Evolutionary conservation across 1,140 invertebrate species (phyloP).

Genomic region (Glomeris maerens): DNA sequence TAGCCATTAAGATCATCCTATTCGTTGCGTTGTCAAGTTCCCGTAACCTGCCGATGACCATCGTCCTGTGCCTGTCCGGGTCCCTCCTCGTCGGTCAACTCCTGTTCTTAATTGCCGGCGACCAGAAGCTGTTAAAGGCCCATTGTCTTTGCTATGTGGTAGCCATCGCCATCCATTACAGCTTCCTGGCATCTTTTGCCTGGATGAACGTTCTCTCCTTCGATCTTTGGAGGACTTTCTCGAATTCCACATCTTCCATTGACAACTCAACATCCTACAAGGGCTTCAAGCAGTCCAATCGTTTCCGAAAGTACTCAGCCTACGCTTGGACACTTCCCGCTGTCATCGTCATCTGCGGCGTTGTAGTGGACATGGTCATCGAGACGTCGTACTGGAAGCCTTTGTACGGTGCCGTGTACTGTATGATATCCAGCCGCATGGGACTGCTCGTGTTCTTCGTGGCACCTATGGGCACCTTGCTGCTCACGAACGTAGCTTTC

Average conservation of each 20-base stretch:
- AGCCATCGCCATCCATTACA: slow-evolving; percentile 76
- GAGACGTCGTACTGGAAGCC: slow-evolving; percentile 8
- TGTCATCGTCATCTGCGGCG: slow-evolving; percentile 20
- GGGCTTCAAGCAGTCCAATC: neutral
- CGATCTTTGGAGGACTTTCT: slow-evolving; percentile 79
- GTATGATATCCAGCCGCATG: slow-evolving; percentile 26
- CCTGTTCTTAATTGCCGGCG: slow-evolving; percentile 23
- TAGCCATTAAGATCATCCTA: slow-evolving; percentile 33
- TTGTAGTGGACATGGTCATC: slow-evolving; percentile 19
- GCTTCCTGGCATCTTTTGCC: slow-evolving; percentile 84
- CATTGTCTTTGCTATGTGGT: slow-evolving; percentile 37
- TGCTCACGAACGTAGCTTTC: slow-evolving; percentile 29
- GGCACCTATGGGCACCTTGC: slow-evolving; percentile 28
- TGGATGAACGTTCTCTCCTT: slow-evolving; percentile 94
- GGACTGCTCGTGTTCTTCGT: slow-evolving; percentile 31
- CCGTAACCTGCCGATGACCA: slow-evolving; percentile 38
- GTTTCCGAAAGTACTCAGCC: slow-evolving; percentile 23
- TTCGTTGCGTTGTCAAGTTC: slow-evolving; percentile 34
- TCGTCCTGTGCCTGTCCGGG: slow-evolving; percentile 36
- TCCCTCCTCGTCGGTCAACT: slow-evolving; percentile 35
- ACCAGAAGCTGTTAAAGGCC: too few species aligned
- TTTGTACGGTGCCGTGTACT: slow-evolving; percentile 24
- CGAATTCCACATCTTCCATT: slow-evolving; percentile 14
- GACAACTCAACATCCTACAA: neutral
- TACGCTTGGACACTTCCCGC: slow-evolving; percentile 28